phyloP scores from a whole-genome alignment of 2,797 vertebrate species.

The Sparidentex hasta region DNA sequence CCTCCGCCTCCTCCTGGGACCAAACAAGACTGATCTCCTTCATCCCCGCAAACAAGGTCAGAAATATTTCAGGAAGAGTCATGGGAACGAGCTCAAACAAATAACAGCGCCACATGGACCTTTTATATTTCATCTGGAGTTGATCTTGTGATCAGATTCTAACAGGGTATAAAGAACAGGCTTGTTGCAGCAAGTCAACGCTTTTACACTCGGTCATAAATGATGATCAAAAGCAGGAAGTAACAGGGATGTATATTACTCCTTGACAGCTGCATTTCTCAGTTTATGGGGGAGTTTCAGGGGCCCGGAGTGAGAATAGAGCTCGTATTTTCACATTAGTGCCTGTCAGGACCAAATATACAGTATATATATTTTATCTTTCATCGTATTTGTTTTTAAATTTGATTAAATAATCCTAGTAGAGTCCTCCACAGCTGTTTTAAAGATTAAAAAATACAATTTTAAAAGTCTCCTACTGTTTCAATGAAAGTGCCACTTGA shows the following conservation, averaged over 20 bases:
- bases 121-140: slow-evolving; percentile 64
- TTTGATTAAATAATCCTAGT: background rate
- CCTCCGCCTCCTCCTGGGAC: slow-evolving; percentile 68
- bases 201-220: slow-evolving; percentile 28
- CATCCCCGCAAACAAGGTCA: slow-evolving; percentile 78
- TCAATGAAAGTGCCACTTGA: background rate
- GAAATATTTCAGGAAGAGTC: slow-evolving; percentile 79
- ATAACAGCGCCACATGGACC: slow-evolving; percentile 43
- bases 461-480: background rate
- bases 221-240: slow-evolving; percentile 51
- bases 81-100: slow-evolving; percentile 79
- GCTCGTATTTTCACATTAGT: slow-evolving; percentile 14
- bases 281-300: slow-evolving; percentile 32
- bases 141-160: slow-evolving; percentile 52
- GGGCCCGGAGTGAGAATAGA: background rate
- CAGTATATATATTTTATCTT: background rate
- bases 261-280: slow-evolving; percentile 25
- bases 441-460: background rate
- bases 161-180: slow-evolving; percentile 8
- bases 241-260: slow-evolving; percentile 17
- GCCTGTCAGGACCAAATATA: slow-evolving; percentile 9
- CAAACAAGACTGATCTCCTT: slow-evolving; percentile 68
- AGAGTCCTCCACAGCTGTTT: background rate
- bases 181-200: slow-evolving; percentile 43
- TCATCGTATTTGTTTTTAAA: background rate